Base-by-base conservation (phyloP, 2,113 vertebrate genomes). In the Sardina pilchardus region DNA sequence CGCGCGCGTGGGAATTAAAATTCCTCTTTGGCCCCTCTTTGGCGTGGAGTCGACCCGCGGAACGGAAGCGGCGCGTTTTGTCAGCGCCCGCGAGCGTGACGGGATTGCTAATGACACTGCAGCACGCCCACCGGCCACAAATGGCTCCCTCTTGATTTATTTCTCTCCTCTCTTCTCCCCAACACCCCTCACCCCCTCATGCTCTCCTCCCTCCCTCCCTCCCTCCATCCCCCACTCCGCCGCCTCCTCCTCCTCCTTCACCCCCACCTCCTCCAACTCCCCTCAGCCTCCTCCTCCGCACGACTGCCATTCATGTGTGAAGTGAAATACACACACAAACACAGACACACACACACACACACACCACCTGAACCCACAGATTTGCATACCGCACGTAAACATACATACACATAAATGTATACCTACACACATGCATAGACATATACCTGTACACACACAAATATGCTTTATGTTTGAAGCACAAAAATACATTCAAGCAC, bases 111-210 rank as follows among this genome's bases (percentile, higher is more conserved):
- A 94, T 93, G 93, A 94, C 94, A 92, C 92, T 92, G 90, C 92
- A 93, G 93, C 93, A 92, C 90, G 86, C 88, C 89, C 91, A 88
- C 71, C 63, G 71, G 86, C 92, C 89, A 93, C 91, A 90, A 92
- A 95, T 93, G 91, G 91, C 94, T 95, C 92, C 93, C 93, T 92
- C 93, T 93, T 93, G 92, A 94, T 95, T 94, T 95, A 93, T 95
- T 93, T 93, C 91, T 91, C 88, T 16, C 90, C 89, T 93, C 92
- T 93, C 86, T 89, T 90, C 83, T 86, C 91, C 86, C 86, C 19
- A n/a, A 24, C 53, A 34, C 19, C 36, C 86, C 81, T 85, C 21
- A 81, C 81, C 53, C 88, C 86, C 30, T 17, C 71, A 87, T 86
- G 85, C 78, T 85, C 80, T 78, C 26, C 63, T 71, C 63, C 26